Base-by-base conservation (phyloP, 2,797 vertebrate species). In the Natrix natrix region DNA sequence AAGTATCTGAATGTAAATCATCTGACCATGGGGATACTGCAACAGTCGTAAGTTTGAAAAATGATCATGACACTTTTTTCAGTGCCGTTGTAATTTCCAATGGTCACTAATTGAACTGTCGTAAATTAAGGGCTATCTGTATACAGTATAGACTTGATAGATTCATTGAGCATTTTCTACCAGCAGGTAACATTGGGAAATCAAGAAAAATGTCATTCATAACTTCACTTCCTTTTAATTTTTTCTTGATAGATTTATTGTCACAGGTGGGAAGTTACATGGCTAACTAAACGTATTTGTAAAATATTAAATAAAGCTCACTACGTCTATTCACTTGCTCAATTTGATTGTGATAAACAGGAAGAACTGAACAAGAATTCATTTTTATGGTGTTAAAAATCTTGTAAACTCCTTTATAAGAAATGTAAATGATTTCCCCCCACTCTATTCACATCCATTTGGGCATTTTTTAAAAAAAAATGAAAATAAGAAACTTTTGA, bases 401-500 rank as follows among this genome's bases (percentile, higher is more conserved):
- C 94, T 92, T 7, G 91, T 93, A 95, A 95, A 91, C 95, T 60
- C 63, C 92, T 94, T 90, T 60, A 74, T 22, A 94, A 96, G 92
- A 43, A 93, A 93, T 93, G 95, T 94, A 63, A 95, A 55, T 52
- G 0, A 54, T 87, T 90, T 91, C 89, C 22, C n/a, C 78, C 57
- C 17, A 78, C 66, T 91, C 24, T 89, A 57, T 32, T 89, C 32
- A 24, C 59, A 92, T 90, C 37, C 4, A 26, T 95, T n/a, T 86
- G 16, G 69, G 92, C 55, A 69, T 74, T 54, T 32, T n/a, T n/a
- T n/a, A n/a, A 0, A 4, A 1, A 1, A 37, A 78, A 69, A 90
- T 28, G 4, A 87, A 37, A 78, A 48, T 0, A 57, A 87, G 55
- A 32, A 14, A 95, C 96, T 96, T 97, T 96, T 97, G 95, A 94